Evolutionary conservation across 2,888 invertebrate genomes (phyloP).

Genomic region (Coelopa pilipes): DNA sequence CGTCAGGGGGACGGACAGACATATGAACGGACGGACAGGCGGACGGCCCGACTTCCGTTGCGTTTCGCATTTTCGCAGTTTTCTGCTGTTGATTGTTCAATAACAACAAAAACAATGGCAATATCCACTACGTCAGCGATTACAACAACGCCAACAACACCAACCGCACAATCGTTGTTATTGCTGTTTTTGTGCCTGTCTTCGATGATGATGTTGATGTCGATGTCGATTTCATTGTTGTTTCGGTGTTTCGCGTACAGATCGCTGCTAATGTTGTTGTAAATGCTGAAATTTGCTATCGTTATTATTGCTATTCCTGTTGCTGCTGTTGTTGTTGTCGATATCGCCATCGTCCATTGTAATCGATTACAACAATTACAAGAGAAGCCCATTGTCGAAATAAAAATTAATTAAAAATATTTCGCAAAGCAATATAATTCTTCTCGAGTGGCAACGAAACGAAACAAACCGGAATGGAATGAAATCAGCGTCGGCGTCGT

Average conservation of each 20-base stretch:
- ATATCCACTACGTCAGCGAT: neutral
- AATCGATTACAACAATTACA: too few relatives aligned
- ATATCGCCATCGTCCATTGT: too few relatives aligned
- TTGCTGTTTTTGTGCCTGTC: slow-evolving; percentile 2
- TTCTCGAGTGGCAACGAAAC: neutral
- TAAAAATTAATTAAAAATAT: neutral
- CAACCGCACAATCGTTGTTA: neutral
- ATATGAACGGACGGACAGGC: neutral
- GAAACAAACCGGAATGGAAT: too few relatives aligned
- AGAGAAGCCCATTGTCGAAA: too few relatives aligned
- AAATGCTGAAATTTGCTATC: too few relatives aligned
- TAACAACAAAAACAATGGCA: neutral
- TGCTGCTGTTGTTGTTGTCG: too few relatives aligned
- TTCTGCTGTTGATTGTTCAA: too few relatives aligned
- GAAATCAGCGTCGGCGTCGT: too few relatives aligned
- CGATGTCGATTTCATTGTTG: slow-evolving; percentile 3
- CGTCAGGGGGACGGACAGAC: neutral
- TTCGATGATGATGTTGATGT: slow-evolving; percentile 14
- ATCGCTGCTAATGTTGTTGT: too few relatives aligned
- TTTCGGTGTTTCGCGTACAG: neutral
- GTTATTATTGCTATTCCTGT: too few relatives aligned
- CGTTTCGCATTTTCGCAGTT: neutral
- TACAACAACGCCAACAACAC: too few relatives aligned
- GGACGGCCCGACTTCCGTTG: neutral
- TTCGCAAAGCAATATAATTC: neutral